A percentile compares a stretch with the other conserved stretches of the same genome.
phyloP scores from a whole-genome alignment of 2,888 invertebrate species.

The Aphelenchoides bicaudatus region DNA sequence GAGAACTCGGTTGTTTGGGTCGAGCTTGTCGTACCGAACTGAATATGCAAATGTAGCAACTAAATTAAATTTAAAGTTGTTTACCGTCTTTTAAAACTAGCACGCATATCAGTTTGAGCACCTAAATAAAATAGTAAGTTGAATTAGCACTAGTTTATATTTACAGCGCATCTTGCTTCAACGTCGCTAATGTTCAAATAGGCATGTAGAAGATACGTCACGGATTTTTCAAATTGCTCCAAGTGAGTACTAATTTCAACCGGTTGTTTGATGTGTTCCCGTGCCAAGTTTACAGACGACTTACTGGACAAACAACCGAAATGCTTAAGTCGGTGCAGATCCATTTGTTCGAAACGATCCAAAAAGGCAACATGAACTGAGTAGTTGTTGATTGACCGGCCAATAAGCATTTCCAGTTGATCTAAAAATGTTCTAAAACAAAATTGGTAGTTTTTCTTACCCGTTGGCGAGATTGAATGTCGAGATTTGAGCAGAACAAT shows the following conservation, averaged over 20 bases:
- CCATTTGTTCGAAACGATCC: slow-evolving; percentile 30
- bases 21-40: slow-evolving; percentile 36
- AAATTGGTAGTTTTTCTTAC: slow-evolving; percentile 9
- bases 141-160: too few relatives aligned
- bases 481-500: slow-evolving; percentile 6
- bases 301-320: slow-evolving; percentile 29
- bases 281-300: too few relatives aligned
- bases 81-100: slow-evolving; percentile 34
- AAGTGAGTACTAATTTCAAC: slow-evolving; percentile 29
- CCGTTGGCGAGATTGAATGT: slow-evolving; percentile 10
- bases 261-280: slow-evolving; percentile 10
- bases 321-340: slow-evolving; percentile 19
- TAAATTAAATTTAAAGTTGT: too few relatives aligned
- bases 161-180: too few relatives aligned
- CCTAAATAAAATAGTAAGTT: slow-evolving; percentile 24
- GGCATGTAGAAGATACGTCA: slow-evolving; percentile 35
- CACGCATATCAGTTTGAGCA: slow-evolving; percentile 35
- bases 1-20: slow-evolving; percentile 29
- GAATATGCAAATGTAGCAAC: too few relatives aligned
- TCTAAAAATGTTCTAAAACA: slow-evolving; percentile 25
- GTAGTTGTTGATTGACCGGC: slow-evolving; percentile 34
- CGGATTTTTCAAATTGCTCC: slow-evolving; percentile 38
- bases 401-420: slow-evolving; percentile 33
- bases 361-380: slow-evolving; percentile 35
- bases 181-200: slow-evolving; percentile 31